Base-by-base conservation (phyloP, 2,888 invertebrate genomes). In the Conops quadrifasciatus region DNA sequence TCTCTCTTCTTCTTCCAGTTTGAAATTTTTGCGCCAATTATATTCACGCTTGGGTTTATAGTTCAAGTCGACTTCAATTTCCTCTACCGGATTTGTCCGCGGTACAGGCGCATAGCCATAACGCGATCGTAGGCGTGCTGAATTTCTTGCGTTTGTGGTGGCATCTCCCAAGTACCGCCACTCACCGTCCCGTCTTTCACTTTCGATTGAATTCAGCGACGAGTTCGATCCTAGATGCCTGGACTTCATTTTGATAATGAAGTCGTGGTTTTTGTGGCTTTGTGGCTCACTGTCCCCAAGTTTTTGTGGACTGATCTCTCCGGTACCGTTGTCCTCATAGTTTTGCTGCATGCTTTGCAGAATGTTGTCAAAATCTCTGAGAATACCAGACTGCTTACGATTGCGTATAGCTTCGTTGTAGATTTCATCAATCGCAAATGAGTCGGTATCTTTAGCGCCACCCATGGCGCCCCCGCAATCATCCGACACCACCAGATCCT, bases 11-110 rank as follows among this genome's bases (percentile, higher is more conserved):
- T 78, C 77, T 26, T 85, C 85, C n/a, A 85, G 71, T 53, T 80
- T 82, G 36, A 85, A 85, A 64, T 85, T 85, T 66, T 85, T 85
- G 5, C 85, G 79, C 85, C 85, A 85, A 53, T 86, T 85, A 70
- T 85, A 85, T 60, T 85, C 85, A n/a, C 77, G 75, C 51, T 81
- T 84, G 0, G 86, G 85, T n/a, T 76, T 81, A 64, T 84, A 84
- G 43, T 82, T 82, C 15, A 85, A 45, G 68, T 85, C 85, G 3
- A 84, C 80, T 9, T 84, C 82, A 1, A 79, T 70, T 30, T 83
- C 81, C 30, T 81, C 78, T n/a, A 77, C 78, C 2, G 75, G 73
- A 67, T 70, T 28, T n/a, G 74, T 74, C 45, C 81, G 80, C 7
- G 83, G 71, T 15, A 83, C 78, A 0, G 86, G 83, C 49, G 78